phyloP scores from a whole-genome alignment of 2,113 vertebrate species.

The Gnathonemus longibarbis region DNA sequence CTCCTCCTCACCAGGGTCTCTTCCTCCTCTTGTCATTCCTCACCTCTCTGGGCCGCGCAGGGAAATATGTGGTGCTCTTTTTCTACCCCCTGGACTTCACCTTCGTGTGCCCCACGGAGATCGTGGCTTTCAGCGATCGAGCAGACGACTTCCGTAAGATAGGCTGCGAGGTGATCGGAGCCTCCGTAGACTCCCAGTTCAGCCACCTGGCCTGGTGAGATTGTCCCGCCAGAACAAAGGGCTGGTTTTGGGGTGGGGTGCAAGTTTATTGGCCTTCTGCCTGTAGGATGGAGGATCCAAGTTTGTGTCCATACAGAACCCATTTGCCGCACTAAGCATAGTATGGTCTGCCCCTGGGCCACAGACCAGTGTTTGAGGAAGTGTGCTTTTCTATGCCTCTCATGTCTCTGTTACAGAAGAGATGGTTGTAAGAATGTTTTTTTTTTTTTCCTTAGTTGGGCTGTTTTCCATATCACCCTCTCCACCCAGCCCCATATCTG shows the following conservation, averaged over 20 bases:
- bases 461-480: not conserved
- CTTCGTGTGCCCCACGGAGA: slow-evolving; percentile 88
- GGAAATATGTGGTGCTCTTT: slow-evolving; percentile 78
- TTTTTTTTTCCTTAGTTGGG: not conserved
- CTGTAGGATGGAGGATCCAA: not conserved
- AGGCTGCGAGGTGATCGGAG: slow-evolving; percentile 72
- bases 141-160: slow-evolving; percentile 68
- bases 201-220: slow-evolving; percentile 79
- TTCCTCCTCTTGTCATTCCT: not conserved
- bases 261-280: not conserved
- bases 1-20: not conserved
- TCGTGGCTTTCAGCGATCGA: slow-evolving; percentile 76
- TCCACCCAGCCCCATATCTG: not conserved
- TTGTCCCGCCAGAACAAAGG: not conserved
- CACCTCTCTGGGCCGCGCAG: slow-evolving; percentile 31
- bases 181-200: slow-evolving; percentile 83
- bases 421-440: too few relatives aligned
- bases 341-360: not conserved
- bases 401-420: not conserved
- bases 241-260: not conserved
- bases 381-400: not conserved
- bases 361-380: not conserved
- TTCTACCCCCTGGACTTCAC: slow-evolving; percentile 91
- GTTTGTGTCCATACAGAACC: too few relatives aligned
- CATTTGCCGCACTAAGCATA: not conserved